Conservation (phyloP, 2,888 invertebrate genomes). For the Ophion obscuratus region DNA sequence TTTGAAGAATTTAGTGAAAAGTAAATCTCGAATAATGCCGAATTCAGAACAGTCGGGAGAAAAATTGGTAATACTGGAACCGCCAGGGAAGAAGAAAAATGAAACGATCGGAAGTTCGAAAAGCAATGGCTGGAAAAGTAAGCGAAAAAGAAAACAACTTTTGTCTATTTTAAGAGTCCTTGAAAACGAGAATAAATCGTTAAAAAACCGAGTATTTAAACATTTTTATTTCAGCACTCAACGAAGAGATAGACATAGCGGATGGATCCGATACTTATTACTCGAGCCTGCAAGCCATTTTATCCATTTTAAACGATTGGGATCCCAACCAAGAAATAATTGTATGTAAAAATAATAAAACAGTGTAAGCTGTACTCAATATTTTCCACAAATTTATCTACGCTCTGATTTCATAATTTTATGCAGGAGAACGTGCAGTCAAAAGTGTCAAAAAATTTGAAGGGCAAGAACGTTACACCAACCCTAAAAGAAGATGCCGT, state of each 20-base stretch:
- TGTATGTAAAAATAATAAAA: constrained; percentile 22
- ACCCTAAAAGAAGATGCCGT: constrained; percentile 21
- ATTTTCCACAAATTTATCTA: not conserved
- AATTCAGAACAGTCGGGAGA: constrained; percentile 34
- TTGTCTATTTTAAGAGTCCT: not conserved
- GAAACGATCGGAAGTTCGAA: constrained; percentile 44
- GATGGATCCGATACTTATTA: constrained; percentile 71
- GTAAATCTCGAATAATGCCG: constrained; percentile 22
- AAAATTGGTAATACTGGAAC: constrained; percentile 51
- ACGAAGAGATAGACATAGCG: constrained; percentile 40
- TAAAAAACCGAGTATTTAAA: not conserved
- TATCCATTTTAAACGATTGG: constrained; percentile 70
- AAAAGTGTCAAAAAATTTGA: constrained; percentile 36
- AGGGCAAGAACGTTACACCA: constrained; percentile 21
- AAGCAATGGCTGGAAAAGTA: constrained; percentile 59
- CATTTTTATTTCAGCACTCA: not conserved
- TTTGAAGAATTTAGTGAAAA: constrained; percentile 30
- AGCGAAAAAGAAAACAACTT: not conserved
- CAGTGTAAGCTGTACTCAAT: not conserved
- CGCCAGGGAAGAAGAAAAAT: constrained; percentile 49
- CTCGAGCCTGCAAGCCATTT: constrained; percentile 67
- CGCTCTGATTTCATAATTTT: not conserved
- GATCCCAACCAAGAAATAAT: constrained; percentile 63
- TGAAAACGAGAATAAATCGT: constrained; percentile 4
- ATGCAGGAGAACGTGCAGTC: constrained; percentile 39